Base-by-base conservation (phyloP, 2,888 invertebrate genomes). In the Drosophila paranaensis region DNA sequence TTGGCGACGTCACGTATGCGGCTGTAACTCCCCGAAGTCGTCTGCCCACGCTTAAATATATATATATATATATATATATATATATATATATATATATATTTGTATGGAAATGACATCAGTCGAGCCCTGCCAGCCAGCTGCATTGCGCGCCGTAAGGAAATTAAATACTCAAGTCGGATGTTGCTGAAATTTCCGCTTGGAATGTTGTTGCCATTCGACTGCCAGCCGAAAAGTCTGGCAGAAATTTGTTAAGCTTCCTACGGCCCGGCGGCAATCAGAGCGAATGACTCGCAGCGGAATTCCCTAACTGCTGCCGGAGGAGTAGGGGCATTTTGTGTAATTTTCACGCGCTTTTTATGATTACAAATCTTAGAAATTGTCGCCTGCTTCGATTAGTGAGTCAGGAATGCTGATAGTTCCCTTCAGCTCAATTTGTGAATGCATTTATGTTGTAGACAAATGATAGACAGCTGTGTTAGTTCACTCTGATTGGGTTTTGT, bases 141-240 rank as follows among this genome's bases (percentile, higher is more conserved):
- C 88, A 85, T 57, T 79, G 74, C 74, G 82, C 68, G 79, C 68
- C 71, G 81, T 74, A 64, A 83, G 86, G 89, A 88, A 87, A 87
- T 87, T 87, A 87, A 88, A 87, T 87, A 84, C 87, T 88, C 82
- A 73, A 81, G 84, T 79, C 79, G 86, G 86, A 86, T 82, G 86
- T 88, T 87, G 84, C 63, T 71, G 69, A 84, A 88, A 87, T 87
- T 88, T 87, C 87, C 89, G 87, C 55, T 72, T 48, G 66, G 64
- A 62, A 77, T 69, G 67, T 53, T 35, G 42, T 37, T 71, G 58
- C 40, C 40, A 53, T 48, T 39, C 14, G 50, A 60, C 50, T 64
- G 54, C 37, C 65, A 61, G 14, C 27, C n/a, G 27, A 56, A 76
- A 76, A 73, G 60, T 76, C 76, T 66, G 63, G 60, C 65, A 37